Evolutionary conservation across 2,888 invertebrate species (phyloP).

Genomic region (Tipula lateralis): DNA sequence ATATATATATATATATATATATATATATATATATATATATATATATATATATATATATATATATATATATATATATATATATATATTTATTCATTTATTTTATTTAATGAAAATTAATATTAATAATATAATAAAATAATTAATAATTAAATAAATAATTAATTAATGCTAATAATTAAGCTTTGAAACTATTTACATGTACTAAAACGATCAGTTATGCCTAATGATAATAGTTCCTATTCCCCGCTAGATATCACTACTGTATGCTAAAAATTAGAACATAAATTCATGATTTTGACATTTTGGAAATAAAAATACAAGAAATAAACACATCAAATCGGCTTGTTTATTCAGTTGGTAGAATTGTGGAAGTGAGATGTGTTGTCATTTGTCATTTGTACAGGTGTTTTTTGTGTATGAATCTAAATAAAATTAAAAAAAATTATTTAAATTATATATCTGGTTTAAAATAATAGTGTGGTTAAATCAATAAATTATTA

Average conservation of each 20-base stretch:
- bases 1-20: no score
- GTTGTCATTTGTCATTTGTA: background rate
- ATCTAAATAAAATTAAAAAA: background rate
- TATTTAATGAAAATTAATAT: no score
- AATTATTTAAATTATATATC: background rate
- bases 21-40: no score
- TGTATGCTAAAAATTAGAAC: background rate
- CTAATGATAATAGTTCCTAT: background rate
- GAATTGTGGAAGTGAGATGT: background rate
- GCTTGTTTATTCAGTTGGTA: constrained; percentile 19
- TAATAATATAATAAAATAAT: no score
- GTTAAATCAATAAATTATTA: background rate
- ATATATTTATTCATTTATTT: no score
- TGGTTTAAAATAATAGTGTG: background rate
- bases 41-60: no score
- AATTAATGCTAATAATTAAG: no score
- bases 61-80: no score
- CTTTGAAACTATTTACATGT: no score
- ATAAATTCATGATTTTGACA: background rate
- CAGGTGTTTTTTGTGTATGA: background rate
- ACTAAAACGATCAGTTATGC: background rate
- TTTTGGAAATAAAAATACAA: background rate
- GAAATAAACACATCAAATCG: background rate
- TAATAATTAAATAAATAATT: no score
- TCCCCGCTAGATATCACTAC: background rate